Conservation (phyloP, 1,140 invertebrate genomes). For the Eupristina koningsbergeri region DNA sequence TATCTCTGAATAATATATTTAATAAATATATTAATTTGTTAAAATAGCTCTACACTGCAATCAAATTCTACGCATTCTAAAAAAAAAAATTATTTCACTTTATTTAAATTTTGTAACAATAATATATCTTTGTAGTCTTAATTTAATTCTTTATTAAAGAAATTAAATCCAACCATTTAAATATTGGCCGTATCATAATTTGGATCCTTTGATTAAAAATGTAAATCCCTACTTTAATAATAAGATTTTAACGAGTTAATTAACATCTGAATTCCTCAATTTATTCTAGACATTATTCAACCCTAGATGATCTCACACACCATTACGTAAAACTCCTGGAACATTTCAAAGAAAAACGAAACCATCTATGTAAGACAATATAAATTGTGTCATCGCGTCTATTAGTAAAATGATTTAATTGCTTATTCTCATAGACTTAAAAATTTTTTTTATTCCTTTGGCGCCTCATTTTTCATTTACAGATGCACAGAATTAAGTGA, state of each 20-base stretch:
- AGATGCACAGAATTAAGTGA: not conserved
- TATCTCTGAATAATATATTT: too few relatives aligned
- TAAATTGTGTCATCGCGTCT: constrained; percentile 22
- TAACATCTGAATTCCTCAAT: not conserved
- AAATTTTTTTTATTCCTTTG: not conserved
- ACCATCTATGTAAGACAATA: not conserved
- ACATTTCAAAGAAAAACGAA: not conserved
- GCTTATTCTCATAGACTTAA: not conserved
- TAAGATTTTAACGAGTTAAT: not conserved
- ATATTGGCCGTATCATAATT: not conserved
- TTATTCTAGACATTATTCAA: not conserved
- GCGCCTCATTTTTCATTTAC: not conserved
- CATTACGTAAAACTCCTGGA: not conserved
- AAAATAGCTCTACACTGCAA: too few relatives aligned
- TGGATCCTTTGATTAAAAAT: not conserved
- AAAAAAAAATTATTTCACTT: too few relatives aligned
- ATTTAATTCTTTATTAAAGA: not conserved
- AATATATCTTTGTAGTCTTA: too few relatives aligned
- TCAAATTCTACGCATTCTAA: too few relatives aligned
- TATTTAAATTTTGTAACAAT: too few relatives aligned
- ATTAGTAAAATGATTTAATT: constrained; percentile 18
- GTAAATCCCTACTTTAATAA: not conserved
- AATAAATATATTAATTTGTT: too few relatives aligned
- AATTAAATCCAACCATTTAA: not conserved
- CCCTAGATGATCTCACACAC: not conserved